Base-by-base conservation (phyloP, 2,113 vertebrate genomes). In the Lota lota region DNA sequence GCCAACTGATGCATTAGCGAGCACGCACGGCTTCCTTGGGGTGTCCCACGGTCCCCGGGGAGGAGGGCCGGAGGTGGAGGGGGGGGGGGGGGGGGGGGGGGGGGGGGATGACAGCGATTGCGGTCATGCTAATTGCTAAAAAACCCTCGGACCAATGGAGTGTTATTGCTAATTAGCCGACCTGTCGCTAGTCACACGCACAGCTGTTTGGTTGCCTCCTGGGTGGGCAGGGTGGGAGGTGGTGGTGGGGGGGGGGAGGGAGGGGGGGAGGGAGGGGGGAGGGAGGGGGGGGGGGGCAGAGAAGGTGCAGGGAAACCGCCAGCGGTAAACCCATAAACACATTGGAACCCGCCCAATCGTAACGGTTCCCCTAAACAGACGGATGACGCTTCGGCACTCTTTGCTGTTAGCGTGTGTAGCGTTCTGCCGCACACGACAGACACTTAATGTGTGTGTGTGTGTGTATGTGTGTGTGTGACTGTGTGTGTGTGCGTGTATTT, bases 161-260 rank as follows among this genome's bases (percentile, higher is more conserved):
- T 70, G 72, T 69, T 28, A 73, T 74, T 84, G 28, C 78, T 84
- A 84, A 91, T 90, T 89, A 89, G 75, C 80, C 82, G 78, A 86
- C 80, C 77, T 84, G 86, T 85, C 85, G 81, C 79, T 63, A 28
- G 53, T 47, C 57, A 86, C 84, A 87, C 86, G 78, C 78, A 77
- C 73, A 81, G 88, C 78, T 81, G 83, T 7, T 33, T 68, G 77
- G 60, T 61, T 19, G 73, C 1, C 22, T 74, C 73, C 72, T 22
- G 72, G 72, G 71, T 33, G 28, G 28, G 28, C 73, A 64, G 19
- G 70, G 73, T n/a, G 12, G 36, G 12, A 17, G 22, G 22, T 16
- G 22, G 7, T 22, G 60, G 5, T 12, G 22, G 7, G 60, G 12
- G 60, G 7, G 60, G 11, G 60, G 60, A 14, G 24, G 24, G 8